Conservation (phyloP, 1,140 invertebrate genomes). For the Belonocnema kinseyi region DNA sequence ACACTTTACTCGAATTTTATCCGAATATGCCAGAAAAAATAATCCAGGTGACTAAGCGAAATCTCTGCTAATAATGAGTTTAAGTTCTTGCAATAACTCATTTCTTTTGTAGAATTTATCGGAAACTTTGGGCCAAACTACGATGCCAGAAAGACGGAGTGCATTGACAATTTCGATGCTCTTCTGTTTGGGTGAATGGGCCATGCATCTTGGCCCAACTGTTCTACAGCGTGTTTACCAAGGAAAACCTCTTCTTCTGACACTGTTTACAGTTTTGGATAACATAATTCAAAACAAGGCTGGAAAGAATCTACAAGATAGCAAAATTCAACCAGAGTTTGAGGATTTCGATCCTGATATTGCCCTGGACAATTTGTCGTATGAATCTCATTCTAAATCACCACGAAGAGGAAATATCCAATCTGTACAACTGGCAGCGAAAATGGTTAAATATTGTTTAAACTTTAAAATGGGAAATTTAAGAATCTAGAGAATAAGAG, state of each 20-base stretch:
- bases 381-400: slow-evolving; percentile 74
- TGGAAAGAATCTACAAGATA: slow-evolving; percentile 60
- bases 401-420: slow-evolving; percentile 68
- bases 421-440: slow-evolving; percentile 81
- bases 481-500: too few species aligned
- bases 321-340: slow-evolving; percentile 62
- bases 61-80: not conserved
- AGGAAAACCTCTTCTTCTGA: slow-evolving; percentile 78
- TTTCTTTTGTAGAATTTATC: slow-evolving; percentile 75
- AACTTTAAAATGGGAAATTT: too few species aligned
- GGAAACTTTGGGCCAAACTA: slow-evolving; percentile 77
- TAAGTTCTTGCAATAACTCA: slow-evolving; percentile 32
- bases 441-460: slow-evolving; percentile 72
- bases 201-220: slow-evolving; percentile 83
- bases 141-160: slow-evolving; percentile 73
- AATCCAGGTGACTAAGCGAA: slow-evolving; percentile 78
- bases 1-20: slow-evolving; percentile 84
- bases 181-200: slow-evolving; percentile 95
- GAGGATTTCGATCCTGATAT: slow-evolving; percentile 86
- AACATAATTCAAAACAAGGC: slow-evolving; percentile 70
- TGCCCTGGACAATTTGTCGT: slow-evolving; percentile 80
- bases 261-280: slow-evolving; percentile 78
- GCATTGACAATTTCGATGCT: slow-evolving; percentile 88
- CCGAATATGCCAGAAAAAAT: slow-evolving; percentile 87
- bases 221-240: slow-evolving; percentile 73